phyloP scores from a whole-genome alignment of 2,797 vertebrate species.

The Microctenopoma lineatum region DNA sequence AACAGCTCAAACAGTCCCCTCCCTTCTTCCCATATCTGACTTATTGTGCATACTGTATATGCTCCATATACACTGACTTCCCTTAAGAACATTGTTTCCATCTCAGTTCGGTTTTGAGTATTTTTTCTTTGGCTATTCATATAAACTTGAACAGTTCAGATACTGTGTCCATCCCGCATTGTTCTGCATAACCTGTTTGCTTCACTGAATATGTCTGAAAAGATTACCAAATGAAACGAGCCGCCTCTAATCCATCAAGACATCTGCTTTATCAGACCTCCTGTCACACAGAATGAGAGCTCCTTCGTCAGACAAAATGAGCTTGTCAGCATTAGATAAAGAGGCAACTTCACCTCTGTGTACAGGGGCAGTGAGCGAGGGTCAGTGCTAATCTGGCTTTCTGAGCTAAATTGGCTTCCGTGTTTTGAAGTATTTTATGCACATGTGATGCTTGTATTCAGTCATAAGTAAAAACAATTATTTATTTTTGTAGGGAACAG shows the following conservation, averaged over 20 bases:
- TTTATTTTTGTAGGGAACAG: no score
- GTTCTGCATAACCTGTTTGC: constrained; percentile 36
- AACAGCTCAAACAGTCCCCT: no score
- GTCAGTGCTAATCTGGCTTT: neutral
- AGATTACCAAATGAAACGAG: constrained; percentile 48
- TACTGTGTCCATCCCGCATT: constrained; percentile 6
- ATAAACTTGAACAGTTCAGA: no score
- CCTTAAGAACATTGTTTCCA: no score
- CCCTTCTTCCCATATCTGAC: no score
- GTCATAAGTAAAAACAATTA: neutral
- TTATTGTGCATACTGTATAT: neutral
- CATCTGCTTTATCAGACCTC: constrained; percentile 55
- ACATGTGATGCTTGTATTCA: neutral
- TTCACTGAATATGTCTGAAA: constrained; percentile 41
- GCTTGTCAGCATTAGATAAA: constrained; percentile 50
- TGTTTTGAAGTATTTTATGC: no score
- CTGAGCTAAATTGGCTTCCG: neutral
- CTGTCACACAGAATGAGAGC: constrained; percentile 59
- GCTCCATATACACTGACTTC: neutral
- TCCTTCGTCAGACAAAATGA: constrained; percentile 53
- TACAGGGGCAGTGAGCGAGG: constrained; percentile 13
- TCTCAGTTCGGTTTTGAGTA: no score
- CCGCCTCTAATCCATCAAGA: constrained; percentile 62
- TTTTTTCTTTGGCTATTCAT: no score
- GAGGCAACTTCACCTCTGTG: constrained; percentile 28